phyloP scores from a whole-genome alignment of 1,140 invertebrate genomes.

The Mercenaria mercenaria region DNA sequence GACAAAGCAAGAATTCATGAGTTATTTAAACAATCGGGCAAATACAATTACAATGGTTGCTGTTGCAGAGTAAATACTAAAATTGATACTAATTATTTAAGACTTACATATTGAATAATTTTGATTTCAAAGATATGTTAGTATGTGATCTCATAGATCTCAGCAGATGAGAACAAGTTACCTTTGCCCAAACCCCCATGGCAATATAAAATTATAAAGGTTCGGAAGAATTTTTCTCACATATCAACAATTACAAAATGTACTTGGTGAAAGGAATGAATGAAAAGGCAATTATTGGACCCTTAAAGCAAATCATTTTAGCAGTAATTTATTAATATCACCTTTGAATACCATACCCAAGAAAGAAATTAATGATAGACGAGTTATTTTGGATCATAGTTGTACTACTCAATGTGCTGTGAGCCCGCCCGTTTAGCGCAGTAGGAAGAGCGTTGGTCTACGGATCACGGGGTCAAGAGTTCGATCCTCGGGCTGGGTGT shows the following conservation, averaged over 20 bases:
- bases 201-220: neutral
- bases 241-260: neutral
- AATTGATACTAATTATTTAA: neutral
- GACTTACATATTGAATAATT: neutral
- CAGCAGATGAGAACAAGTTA: neutral
- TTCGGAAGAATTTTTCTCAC: neutral
- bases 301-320: neutral
- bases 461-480: too few relatives aligned
- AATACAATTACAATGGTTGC: neutral
- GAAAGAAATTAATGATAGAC: neutral
- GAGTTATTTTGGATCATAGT: conserved; percentile 2
- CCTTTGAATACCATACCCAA: conserved; percentile 11
- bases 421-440: too few relatives aligned
- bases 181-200: neutral
- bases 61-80: neutral
- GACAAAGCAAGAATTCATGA: neutral
- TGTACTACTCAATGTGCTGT: neutral
- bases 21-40: neutral
- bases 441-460: too few relatives aligned
- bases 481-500: too few relatives aligned
- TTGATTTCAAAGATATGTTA: neutral
- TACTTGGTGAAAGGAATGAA: neutral
- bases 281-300: neutral
- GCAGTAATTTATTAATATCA: neutral
- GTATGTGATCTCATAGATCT: neutral